phyloP scores from a whole-genome alignment of 2,888 invertebrate species.

The Emesis russula region DNA sequence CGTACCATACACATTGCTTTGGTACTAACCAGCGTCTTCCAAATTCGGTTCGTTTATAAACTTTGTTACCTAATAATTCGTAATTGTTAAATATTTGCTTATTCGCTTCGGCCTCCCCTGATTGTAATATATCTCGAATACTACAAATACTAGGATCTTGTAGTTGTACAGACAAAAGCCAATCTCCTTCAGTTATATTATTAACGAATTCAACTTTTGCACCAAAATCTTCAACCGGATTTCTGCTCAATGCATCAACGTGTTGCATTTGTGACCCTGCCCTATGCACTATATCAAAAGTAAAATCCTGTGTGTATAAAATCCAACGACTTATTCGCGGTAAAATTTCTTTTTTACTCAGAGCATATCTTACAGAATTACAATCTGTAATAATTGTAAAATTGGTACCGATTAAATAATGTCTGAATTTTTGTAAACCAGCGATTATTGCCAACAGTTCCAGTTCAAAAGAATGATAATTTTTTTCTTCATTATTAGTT shows the following conservation, averaged over 20 bases:
- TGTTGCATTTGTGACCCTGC: constrained; percentile 85
- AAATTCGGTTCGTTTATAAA: constrained; percentile 60
- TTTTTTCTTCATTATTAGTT: neutral
- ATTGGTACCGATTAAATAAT: neutral
- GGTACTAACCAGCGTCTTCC: constrained; percentile 86
- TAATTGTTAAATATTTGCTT: constrained; percentile 72
- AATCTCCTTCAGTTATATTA: constrained; percentile 78
- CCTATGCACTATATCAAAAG: neutral
- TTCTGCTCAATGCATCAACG: constrained; percentile 46
- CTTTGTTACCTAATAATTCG: constrained; percentile 71
- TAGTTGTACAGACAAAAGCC: constrained; percentile 70
- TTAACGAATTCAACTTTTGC: constrained; percentile 33
- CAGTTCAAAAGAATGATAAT: neutral
- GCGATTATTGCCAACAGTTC: constrained; percentile 6
- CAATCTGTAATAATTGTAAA: constrained; percentile 25
- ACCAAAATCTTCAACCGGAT: neutral
- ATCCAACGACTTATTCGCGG: constrained; percentile 2
- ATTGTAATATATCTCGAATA: constrained; percentile 29
- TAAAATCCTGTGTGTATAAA: neutral
- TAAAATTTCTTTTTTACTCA: constrained; percentile 10
- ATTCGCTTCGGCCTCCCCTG: constrained; percentile 52
- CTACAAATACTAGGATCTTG: constrained; percentile 45
- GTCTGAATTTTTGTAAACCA: constrained; percentile 3
- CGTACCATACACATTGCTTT: constrained; percentile 80
- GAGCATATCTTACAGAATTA: neutral